phyloP scores from a whole-genome alignment of 2,113 vertebrate species.

The Coptodon bakossiorum region DNA sequence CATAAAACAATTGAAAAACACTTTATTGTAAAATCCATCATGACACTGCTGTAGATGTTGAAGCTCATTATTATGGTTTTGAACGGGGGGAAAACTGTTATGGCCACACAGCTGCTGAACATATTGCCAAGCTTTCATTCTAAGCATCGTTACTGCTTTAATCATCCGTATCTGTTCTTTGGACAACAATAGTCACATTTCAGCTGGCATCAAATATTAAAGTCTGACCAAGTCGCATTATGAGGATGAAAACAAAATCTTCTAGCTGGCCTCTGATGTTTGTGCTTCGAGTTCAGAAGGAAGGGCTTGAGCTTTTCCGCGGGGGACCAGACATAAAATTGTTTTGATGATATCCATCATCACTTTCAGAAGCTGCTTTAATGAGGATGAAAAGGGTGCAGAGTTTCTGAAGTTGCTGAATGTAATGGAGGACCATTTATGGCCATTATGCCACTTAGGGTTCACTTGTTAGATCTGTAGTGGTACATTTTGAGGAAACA shows the following conservation, averaged over 20 bases:
- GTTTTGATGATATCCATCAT: slow-evolving; percentile 19
- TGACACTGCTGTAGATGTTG: not conserved
- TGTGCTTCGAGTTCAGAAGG: not conserved
- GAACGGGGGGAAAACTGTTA: not conserved
- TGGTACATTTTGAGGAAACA: not conserved
- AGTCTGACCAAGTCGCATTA: not conserved
- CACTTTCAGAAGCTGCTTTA: not conserved
- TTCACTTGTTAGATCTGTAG: not conserved
- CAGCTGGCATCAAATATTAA: not conserved
- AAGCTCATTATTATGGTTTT: not conserved
- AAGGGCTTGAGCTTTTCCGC: not conserved
- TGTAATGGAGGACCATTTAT: not conserved
- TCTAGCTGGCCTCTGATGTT: slow-evolving; percentile 8
- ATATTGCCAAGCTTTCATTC: not conserved
- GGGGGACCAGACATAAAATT: not conserved
- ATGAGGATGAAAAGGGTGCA: not conserved
- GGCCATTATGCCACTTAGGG: not conserved
- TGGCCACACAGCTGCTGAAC: not conserved
- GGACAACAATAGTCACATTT: slow-evolving; percentile 6
- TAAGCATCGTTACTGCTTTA: slow-evolving; percentile 1
- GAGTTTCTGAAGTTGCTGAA: not conserved
- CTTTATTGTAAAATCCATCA: not conserved
- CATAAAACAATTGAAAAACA: not conserved
- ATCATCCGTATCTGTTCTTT: slow-evolving; percentile 8
- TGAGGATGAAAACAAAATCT: slow-evolving; percentile 6